Percentiles rank a stretch among this genome's conserved stretches.
Conservation (phyloP, 2,888 invertebrate genomes). For the Phyto melanocephala region DNA sequence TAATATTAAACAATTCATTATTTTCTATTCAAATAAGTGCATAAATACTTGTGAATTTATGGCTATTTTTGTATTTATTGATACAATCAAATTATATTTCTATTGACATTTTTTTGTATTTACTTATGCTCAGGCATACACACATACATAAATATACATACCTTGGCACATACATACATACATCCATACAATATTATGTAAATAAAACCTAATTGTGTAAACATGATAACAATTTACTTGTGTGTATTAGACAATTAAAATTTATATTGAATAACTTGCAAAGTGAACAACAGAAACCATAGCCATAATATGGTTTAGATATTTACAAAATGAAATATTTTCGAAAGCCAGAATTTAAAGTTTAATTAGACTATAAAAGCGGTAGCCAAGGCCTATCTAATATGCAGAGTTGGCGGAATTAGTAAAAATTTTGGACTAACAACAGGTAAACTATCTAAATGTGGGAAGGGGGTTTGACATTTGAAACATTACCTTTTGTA, state of each 20-base stretch:
- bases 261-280: neutral
- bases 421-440: too few species aligned
- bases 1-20: constrained; percentile 1
- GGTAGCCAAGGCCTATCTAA: too few species aligned
- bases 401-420: too few species aligned
- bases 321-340: too few species aligned
- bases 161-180: neutral
- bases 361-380: too few species aligned
- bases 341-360: too few species aligned
- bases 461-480: too few species aligned
- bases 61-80: neutral
- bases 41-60: neutral
- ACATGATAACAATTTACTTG: neutral
- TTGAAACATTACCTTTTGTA: too few species aligned
- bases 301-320: too few species aligned
- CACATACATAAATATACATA: neutral
- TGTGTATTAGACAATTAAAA: neutral
- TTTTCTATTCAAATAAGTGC: neutral
- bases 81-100: neutral
- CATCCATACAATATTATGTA: too few species aligned
- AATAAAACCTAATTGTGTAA: neutral
- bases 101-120: neutral
- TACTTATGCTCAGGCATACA: neutral
- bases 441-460: too few species aligned
- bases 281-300: too few species aligned